Evolutionary conservation across 2,113 vertebrate genomes (phyloP).

Genomic region (Pogona vitticeps): DNA sequence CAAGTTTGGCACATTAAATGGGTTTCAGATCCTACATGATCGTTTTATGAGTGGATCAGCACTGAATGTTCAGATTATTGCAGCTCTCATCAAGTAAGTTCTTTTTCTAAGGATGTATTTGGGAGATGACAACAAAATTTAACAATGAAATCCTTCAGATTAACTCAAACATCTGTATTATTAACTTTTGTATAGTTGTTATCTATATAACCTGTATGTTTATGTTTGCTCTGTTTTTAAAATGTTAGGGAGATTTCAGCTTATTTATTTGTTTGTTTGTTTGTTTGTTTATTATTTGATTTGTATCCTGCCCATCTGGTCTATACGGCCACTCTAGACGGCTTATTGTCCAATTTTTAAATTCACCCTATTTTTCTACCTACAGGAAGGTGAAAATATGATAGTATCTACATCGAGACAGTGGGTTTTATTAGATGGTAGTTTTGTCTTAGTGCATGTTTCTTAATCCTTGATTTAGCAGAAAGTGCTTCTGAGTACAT

Average conservation of each 20-base stretch:
- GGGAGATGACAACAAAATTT: background rate
- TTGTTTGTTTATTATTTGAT: no score
- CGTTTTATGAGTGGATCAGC: conserved; percentile 98
- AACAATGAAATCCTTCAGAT: background rate
- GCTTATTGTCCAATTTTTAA: background rate
- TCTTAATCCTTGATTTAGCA: no score
- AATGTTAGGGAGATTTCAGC: background rate
- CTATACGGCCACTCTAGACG: no score
- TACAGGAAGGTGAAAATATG: background rate
- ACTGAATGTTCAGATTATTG: conserved; percentile 99
- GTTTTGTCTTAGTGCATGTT: background rate
- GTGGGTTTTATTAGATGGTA: background rate
- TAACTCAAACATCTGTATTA: background rate
- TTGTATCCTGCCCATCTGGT: no score
- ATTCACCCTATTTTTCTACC: background rate
- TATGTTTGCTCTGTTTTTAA: background rate
- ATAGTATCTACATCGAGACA: background rate
- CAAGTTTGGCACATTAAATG: conserved; percentile 98
- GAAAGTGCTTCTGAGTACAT: no score
- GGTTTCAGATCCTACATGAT: conserved; percentile 99
- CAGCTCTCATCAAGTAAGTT: conserved; percentile 99
- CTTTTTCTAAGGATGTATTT: background rate
- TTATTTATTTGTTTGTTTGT: no score
- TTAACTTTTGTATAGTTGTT: background rate
- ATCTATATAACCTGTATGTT: background rate